phyloP scores from a whole-genome alignment of 2,888 invertebrate genomes.

The Plebejus anna region DNA sequence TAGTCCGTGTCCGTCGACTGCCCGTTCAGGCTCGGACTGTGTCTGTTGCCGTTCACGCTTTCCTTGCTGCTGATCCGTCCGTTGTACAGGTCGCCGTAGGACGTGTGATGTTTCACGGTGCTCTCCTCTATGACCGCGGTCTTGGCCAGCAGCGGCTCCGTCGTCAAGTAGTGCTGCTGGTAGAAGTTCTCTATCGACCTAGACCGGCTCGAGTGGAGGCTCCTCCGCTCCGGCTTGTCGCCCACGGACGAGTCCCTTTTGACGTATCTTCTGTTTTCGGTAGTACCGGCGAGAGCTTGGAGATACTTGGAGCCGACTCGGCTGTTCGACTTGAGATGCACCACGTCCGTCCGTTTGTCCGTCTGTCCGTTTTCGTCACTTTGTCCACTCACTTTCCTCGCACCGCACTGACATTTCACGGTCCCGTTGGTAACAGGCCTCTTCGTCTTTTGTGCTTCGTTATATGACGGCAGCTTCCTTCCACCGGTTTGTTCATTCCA shows the following conservation, averaged over 20 bases:
- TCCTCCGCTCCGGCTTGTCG: constrained; percentile 58
- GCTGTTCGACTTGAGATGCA: constrained; percentile 66
- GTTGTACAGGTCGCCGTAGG: constrained; percentile 70
- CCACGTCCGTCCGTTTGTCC: constrained; percentile 53
- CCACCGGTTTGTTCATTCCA: constrained; percentile 78
- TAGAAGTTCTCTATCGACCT: constrained; percentile 76
- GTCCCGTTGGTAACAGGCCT: constrained; percentile 68
- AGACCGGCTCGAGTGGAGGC: constrained; percentile 62
- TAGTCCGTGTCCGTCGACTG: constrained; percentile 76
- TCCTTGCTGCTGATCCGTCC: constrained; percentile 69
- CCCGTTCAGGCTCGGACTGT: constrained; percentile 66
- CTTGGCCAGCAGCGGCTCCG: constrained; percentile 52
- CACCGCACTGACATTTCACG: constrained; percentile 72
- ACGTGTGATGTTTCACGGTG: constrained; percentile 68
- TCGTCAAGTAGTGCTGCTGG: constrained; percentile 51
- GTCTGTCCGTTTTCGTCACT: constrained; percentile 52
- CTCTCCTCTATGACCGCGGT: constrained; percentile 60
- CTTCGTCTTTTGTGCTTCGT: constrained; percentile 78
- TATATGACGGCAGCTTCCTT: constrained; percentile 75
- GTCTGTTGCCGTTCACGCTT: constrained; percentile 65
- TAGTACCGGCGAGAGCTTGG: constrained; percentile 65
- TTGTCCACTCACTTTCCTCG: constrained; percentile 62
- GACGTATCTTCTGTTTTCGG: constrained; percentile 55
- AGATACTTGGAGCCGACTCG: constrained; percentile 73
- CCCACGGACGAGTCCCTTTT: constrained; percentile 67